Percentiles rank a stretch among this genome's conserved stretches.
Conservation (phyloP, 2,888 invertebrate genomes). For the Euspilapteryx auroguttella region DNA sequence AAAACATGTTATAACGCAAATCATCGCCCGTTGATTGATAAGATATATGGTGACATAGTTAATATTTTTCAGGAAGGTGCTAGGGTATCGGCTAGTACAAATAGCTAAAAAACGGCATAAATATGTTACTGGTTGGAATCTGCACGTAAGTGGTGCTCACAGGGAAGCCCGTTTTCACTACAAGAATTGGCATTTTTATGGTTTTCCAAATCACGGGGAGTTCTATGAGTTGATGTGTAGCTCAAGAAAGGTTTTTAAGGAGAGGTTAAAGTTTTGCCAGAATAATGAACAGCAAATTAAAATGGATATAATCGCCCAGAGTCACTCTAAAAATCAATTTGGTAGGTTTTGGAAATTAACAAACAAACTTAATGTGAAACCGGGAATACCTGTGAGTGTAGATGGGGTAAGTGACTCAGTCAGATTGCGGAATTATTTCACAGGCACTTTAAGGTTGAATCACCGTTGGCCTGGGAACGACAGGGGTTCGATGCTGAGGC, state of each 20-base stretch:
- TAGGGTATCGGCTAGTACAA: too few species aligned
- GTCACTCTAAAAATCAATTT: not conserved
- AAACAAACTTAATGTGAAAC: not conserved
- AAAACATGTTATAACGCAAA: not conserved
- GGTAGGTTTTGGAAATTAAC: not conserved
- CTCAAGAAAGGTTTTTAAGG: not conserved
- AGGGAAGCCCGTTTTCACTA: not conserved
- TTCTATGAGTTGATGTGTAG: not conserved
- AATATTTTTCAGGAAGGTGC: not conserved
- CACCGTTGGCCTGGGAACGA: not conserved
- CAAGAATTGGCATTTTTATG: not conserved
- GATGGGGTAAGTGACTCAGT: not conserved
- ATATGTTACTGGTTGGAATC: not conserved
- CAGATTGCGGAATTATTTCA: not conserved
- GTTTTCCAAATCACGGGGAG: not conserved
- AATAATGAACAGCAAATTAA: not conserved
- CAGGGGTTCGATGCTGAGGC: not conserved
- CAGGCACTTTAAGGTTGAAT: not conserved
- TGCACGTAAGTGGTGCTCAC: not conserved
- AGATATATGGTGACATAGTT: not conserved
- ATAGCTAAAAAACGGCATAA: too few species aligned
- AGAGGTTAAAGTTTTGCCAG: not conserved
- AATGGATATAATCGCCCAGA: constrained; percentile 1
- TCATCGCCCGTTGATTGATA: not conserved
- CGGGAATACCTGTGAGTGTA: not conserved